Conservation (phyloP, 2,888 invertebrate genomes). For the Habrosyne pyritoides region DNA sequence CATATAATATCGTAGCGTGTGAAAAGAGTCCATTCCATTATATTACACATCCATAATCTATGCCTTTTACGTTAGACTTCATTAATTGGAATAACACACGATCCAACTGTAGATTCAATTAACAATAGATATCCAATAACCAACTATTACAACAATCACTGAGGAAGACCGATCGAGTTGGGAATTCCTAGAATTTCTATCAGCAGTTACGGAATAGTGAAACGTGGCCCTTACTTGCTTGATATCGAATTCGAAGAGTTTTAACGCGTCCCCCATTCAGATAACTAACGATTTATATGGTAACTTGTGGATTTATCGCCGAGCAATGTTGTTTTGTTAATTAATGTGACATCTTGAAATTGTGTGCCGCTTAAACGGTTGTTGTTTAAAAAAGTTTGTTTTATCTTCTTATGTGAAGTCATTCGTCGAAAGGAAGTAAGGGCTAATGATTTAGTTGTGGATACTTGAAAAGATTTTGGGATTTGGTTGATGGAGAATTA, state of each 20-base stretch:
- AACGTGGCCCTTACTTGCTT: neutral
- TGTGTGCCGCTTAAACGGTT: constrained; percentile 2
- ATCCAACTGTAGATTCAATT: too few relatives aligned
- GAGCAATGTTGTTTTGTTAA: neutral
- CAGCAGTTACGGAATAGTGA: neutral
- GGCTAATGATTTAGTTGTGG: neutral
- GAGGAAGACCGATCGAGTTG: neutral
- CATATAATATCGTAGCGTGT: too few relatives aligned
- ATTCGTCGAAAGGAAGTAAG: neutral
- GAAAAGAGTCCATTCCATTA: too few relatives aligned
- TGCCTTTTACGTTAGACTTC: too few relatives aligned
- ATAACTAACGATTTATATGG: constrained; percentile 33
- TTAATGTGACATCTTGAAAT: constrained; percentile 5
- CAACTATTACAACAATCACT: neutral
- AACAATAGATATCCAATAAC: neutral
- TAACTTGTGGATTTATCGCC: constrained; percentile 19
- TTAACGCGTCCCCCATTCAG: constrained; percentile 27
- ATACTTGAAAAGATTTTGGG: neutral
- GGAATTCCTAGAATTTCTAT: neutral
- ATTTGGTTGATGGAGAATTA: too few relatives aligned
- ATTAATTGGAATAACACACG: too few relatives aligned
- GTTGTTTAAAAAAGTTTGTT: neutral
- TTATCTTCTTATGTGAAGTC: neutral
- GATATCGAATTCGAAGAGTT: constrained; percentile 17
- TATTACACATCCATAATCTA: too few relatives aligned